These are phyloP conservation scores for Holacanthella duospinosa DNA, from an alignment of 2,888 invertebrate genomes.

Conservation along the genomic window DNA sequence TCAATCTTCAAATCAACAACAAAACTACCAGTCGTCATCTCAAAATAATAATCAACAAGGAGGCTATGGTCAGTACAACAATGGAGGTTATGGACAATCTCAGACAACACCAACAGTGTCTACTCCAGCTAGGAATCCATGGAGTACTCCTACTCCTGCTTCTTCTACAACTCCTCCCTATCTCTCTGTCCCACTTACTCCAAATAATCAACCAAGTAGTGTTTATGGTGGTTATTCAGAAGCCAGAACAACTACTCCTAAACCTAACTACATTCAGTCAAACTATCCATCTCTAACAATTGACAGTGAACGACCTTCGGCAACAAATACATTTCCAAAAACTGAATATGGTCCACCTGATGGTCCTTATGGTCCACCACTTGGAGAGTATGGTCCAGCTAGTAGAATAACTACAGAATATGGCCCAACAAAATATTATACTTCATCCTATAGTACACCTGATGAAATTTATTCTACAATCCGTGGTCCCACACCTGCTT, in stretches of 20 bases:
- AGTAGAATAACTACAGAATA: neutral
- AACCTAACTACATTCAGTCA: neutral
- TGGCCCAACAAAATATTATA: neutral
- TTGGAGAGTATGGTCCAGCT: neutral
- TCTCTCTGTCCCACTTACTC: neutral
- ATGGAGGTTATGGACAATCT: neutral
- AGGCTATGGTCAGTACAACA: constrained; percentile 7
- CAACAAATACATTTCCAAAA: neutral
- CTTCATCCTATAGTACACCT: neutral
- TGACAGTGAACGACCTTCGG: neutral
- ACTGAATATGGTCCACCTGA: neutral
- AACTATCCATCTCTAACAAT: neutral
- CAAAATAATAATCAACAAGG: constrained; percentile 12
- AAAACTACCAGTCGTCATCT: constrained; percentile 2
- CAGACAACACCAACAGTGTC: neutral
- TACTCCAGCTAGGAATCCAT: too few relatives aligned
- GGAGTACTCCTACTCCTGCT: too few relatives aligned
- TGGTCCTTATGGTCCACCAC: neutral
- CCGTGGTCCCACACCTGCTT: neutral
- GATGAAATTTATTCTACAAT: neutral
- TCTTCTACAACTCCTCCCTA: neutral
- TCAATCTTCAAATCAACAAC: too few relatives aligned
- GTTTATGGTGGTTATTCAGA: neutral
- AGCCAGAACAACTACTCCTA: neutral
- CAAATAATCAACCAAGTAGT: neutral